phyloP scores from a whole-genome alignment of 2,113 vertebrate genomes.

The Sceloporus undulatus region DNA sequence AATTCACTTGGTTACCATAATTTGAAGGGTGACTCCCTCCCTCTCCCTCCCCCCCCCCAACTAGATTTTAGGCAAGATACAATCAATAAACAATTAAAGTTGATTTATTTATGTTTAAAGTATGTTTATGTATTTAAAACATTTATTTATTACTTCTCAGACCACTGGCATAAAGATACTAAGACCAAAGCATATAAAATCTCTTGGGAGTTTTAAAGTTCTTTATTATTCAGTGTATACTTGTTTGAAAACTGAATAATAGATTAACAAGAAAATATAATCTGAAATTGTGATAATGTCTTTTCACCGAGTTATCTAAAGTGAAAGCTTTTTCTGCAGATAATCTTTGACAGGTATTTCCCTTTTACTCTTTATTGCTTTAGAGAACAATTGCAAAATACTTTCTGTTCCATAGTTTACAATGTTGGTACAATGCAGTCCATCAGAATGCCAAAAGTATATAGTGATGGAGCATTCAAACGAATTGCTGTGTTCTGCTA shows the following conservation, averaged over 20 bases:
- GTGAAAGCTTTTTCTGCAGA: neutral
- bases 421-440: neutral
- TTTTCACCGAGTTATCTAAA: neutral
- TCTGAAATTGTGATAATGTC: neutral
- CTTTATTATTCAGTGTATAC: neutral
- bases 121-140: too few species aligned
- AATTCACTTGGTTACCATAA: too few species aligned
- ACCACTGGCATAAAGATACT: neutral
- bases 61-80: too few species aligned
- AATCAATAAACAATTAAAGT: too few species aligned
- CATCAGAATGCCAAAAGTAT: constrained; percentile 10
- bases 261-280: neutral
- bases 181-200: neutral
- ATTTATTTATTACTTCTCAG: too few species aligned
- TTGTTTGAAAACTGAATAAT: neutral
- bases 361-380: neutral
- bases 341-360: neutral
- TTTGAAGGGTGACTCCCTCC: too few species aligned
- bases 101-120: too few species aligned
- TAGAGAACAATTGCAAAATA: neutral
- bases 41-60: too few species aligned
- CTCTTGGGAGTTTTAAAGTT: neutral
- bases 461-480: neutral
- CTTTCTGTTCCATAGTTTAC: neutral
- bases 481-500: neutral